These are phyloP conservation scores for Pogonomyrmex californicus DNA, from an alignment of 1,140 invertebrate species.

Conservation along the genomic window DNA sequence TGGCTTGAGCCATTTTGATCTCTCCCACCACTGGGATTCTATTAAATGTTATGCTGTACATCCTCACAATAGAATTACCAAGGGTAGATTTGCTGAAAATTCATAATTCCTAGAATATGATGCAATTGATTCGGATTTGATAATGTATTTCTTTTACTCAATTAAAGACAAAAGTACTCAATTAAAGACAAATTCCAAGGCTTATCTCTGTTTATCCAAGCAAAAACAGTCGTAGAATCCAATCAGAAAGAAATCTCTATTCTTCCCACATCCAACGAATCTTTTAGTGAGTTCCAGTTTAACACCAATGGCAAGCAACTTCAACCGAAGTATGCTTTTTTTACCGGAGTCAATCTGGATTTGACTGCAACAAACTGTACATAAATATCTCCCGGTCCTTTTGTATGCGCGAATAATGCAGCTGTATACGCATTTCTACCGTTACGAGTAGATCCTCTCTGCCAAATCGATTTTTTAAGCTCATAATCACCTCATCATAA, in stretches of 20 bases:
- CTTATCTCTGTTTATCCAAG: neutral
- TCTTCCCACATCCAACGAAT: neutral
- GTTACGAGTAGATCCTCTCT: neutral
- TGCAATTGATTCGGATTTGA: neutral
- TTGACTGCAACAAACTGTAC: neutral
- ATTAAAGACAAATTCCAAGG: neutral
- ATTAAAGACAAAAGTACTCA: neutral
- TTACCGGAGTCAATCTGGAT: neutral
- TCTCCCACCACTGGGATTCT: constrained; percentile 5
- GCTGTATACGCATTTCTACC: neutral
- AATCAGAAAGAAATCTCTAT: neutral
- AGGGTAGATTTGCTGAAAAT: neutral
- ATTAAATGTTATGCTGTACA: neutral
- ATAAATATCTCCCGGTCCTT: neutral
- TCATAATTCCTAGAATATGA: neutral
- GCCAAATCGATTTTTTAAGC: constrained; percentile 2
- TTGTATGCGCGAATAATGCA: neutral
- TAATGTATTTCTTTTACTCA: neutral
- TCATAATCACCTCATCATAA: neutral
- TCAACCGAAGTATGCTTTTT: neutral
- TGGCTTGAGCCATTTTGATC: neutral
- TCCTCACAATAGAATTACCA: neutral
- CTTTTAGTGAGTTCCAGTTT: neutral
- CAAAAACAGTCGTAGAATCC: neutral
- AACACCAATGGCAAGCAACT: neutral